Conservation (phyloP, 2,113 vertebrate genomes). For the Cyanoliseus patagonus region DNA sequence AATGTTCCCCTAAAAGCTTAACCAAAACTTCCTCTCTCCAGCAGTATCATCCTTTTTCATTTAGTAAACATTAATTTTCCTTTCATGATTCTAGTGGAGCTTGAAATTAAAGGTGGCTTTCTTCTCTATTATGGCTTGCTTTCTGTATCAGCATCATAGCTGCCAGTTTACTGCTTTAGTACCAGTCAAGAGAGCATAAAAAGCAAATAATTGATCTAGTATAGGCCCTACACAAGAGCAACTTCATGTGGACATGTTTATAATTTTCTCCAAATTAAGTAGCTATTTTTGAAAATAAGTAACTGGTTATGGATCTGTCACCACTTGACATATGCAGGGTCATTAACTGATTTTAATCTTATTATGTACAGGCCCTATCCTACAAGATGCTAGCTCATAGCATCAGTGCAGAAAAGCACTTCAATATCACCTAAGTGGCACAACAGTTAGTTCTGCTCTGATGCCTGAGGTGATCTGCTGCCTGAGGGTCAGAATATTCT, state of each 20-base stretch:
- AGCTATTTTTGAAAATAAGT: not conserved
- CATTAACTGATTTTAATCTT: not conserved
- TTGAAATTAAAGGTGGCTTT: slow-evolving; percentile 62
- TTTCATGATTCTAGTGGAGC: slow-evolving; percentile 46
- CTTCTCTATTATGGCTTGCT: not conserved
- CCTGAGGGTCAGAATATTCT: not conserved
- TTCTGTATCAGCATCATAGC: not conserved
- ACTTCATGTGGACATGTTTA: not conserved
- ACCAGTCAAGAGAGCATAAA: not conserved
- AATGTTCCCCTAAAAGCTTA: slow-evolving; percentile 13
- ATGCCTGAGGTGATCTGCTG: not conserved
- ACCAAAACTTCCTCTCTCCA: slow-evolving; percentile 9
- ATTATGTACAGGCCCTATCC: not conserved
- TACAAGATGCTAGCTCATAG: not conserved
- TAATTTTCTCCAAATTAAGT: not conserved
- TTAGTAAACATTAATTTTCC: slow-evolving; percentile 59
- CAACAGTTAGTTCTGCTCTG: not conserved
- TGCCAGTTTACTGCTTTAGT: not conserved
- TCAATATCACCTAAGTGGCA: not conserved
- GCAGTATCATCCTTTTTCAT: slow-evolving; percentile 14
- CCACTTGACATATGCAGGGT: not conserved
- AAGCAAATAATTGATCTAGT: not conserved
- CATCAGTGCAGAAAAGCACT: not conserved
- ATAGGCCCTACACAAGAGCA: not conserved
- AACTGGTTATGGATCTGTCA: not conserved